Percentiles rank a stretch among this genome's conserved stretches.
Conservation (phyloP, 2,113 vertebrate genomes). For the Lepidothrix coronata region DNA sequence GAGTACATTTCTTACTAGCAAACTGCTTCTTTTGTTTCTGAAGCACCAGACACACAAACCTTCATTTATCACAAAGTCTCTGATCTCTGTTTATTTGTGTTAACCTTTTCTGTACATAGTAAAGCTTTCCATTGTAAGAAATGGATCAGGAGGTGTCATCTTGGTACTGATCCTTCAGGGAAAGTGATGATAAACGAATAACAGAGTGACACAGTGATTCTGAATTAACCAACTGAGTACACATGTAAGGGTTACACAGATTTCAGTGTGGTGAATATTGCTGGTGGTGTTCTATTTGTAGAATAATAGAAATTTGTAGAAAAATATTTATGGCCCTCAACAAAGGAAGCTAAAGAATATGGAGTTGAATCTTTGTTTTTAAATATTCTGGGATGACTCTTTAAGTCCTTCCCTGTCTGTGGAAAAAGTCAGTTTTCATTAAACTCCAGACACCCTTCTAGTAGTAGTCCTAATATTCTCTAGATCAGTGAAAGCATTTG, state of each 20-base stretch:
- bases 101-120: background rate
- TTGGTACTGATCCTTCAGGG: background rate
- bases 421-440: background rate
- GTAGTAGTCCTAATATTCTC: background rate
- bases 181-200: background rate
- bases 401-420: background rate
- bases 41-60: background rate
- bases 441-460: background rate
- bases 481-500: background rate
- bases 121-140: background rate
- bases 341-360: background rate
- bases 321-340: background rate
- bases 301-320: background rate
- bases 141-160: background rate
- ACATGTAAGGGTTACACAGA: background rate
- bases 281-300: background rate
- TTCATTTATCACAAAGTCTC: background rate
- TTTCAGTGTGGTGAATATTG: background rate
- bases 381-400: background rate
- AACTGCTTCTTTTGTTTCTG: background rate
- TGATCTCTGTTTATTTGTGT: background rate
- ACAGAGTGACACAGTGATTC: background rate
- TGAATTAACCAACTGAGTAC: background rate
- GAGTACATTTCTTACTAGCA: background rate
- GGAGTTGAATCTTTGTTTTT: background rate